Base-by-base conservation (phyloP, 2,113 vertebrate genomes). In the Platycercus adscitus region DNA sequence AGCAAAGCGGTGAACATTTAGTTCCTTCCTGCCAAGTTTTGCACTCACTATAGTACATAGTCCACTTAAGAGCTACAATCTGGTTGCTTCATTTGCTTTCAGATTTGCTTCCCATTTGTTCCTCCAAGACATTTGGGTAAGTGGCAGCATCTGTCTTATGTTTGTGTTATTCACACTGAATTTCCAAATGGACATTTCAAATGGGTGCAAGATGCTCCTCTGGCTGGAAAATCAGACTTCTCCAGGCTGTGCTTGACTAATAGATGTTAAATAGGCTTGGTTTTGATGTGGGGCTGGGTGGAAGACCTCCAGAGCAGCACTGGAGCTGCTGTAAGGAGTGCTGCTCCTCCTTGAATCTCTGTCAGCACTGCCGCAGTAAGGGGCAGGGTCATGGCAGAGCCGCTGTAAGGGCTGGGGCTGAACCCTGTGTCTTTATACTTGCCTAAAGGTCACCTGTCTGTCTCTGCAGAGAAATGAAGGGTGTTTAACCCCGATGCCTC, bases 121-220 rank as follows among this genome's bases (percentile, higher is more conserved):
- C 93, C 88, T 96, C 92, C 81, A 94, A 97, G 95, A 97, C 96
- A 92, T 94, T 96, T 89, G 96, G 86, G 92, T 88, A 96, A 97
- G 96, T 95, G 90, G 96, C 95, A 95, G 96, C 95, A 96, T 96
- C 96, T 97, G 96, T 50, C 96, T 95, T 82, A 86, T 89, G 92
- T 96, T 97, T 97, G 93, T 95, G 92, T 93, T 96, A 95, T 97
- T 96, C 95, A 95, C 95, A 49, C 96, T 96, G 96, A 94, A 96
- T 97, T 97, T 97, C 95, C 92, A 96, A 96, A 96, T 63, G 96
- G 96, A 96, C 96, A 8, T 93, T 94, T 95, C 95, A 29, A 96
- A 94, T 92, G 90, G 95, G 86, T 65, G 95, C 96, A 97, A 94
- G 92, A 96, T 97, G 96, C 93, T 93, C 35, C 95, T 92, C 96